These are phyloP conservation scores for Amphipoea lucens DNA, from an alignment of 2,888 invertebrate genomes.

Conservation along the genomic window DNA sequence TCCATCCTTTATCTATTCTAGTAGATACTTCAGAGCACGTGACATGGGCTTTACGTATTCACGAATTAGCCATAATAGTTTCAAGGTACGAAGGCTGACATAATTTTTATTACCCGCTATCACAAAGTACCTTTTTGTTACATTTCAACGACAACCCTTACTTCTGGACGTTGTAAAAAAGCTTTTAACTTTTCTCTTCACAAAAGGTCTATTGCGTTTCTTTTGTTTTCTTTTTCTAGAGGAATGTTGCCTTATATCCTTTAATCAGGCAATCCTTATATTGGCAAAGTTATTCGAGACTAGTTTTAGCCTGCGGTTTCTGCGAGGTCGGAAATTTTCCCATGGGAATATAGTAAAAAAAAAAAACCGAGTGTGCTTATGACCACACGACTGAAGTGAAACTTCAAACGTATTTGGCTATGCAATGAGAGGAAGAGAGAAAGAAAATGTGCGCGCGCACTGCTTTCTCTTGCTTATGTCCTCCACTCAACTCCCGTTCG, in stretches of 20 bases:
- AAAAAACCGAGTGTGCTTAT: too few species aligned
- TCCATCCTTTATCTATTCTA: neutral
- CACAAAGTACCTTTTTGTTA: conserved; percentile 60
- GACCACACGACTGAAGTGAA: too few species aligned
- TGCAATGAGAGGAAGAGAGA: too few species aligned
- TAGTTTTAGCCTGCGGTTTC: neutral
- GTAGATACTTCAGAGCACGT: conserved; percentile 24
- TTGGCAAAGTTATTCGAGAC: neutral
- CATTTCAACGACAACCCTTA: conserved; percentile 53
- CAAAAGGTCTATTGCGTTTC: conserved; percentile 43
- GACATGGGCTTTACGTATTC: conserved; percentile 34
- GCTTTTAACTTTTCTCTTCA: conserved; percentile 58
- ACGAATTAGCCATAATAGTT: conserved; percentile 43
- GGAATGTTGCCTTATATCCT: neutral
- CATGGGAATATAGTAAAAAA: too few species aligned
- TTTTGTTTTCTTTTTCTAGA: conserved; percentile 47
- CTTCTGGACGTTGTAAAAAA: conserved; percentile 62
- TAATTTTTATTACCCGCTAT: conserved; percentile 55
- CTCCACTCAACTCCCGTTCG: too few species aligned
- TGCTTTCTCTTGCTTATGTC: too few species aligned
- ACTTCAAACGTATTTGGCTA: too few species aligned
- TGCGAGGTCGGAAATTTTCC: too few species aligned
- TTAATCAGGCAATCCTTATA: conserved; percentile 17
- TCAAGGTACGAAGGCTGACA: conserved; percentile 32
- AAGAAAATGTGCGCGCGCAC: too few species aligned